phyloP scores from a whole-genome alignment of 2,113 vertebrate species.

The Micromys minutus region DNA sequence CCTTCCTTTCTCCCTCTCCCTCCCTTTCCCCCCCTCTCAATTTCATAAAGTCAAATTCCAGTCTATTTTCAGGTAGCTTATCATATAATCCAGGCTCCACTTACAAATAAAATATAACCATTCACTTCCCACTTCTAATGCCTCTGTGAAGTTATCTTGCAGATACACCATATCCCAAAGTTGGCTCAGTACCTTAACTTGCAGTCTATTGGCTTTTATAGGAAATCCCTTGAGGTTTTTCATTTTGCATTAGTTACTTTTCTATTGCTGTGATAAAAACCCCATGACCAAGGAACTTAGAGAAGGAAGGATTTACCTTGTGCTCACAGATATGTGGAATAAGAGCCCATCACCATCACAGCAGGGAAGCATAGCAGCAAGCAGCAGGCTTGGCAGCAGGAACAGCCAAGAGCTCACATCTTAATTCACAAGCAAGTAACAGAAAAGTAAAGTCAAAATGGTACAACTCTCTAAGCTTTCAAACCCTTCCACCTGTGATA shows the following conservation, averaged over 20 bases:
- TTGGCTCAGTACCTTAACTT: not conserved
- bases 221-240: not conserved
- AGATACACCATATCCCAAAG: not conserved
- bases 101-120: not conserved
- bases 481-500: not conserved
- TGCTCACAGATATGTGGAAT: not conserved
- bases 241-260: not conserved
- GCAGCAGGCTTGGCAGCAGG: not conserved
- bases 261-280: not conserved
- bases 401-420: not conserved
- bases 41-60: conserved; percentile 14
- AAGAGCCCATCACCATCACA: not conserved
- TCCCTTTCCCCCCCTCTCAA: not conserved
- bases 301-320: not conserved
- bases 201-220: not conserved
- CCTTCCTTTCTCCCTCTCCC: not conserved
- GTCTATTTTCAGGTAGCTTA: not conserved
- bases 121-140: not conserved
- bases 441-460: not conserved
- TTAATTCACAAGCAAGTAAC: not conserved
- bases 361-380: not conserved
- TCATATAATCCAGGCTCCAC: not conserved
- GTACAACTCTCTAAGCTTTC: not conserved
- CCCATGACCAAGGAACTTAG: not conserved
- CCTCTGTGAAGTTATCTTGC: not conserved